These are phyloP conservation scores for Ricordea florida DNA, from an alignment of 92 coral and sea anemone genomes.

Conservation along the genomic window DNA sequence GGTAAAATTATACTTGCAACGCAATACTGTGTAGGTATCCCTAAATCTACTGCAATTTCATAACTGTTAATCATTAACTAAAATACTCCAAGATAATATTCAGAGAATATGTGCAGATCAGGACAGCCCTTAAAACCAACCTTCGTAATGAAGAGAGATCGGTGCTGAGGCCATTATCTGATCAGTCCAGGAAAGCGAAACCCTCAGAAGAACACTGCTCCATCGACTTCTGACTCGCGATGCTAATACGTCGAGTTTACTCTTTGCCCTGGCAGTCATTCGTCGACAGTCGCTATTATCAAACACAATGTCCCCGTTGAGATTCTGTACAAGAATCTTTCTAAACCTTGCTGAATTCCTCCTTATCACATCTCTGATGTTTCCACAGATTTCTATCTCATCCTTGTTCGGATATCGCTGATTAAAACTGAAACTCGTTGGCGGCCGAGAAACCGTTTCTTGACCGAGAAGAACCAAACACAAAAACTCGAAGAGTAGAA, in stretches of 20 bases:
- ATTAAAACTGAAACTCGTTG: constrained; percentile 4
- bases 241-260: constrained; percentile 87
- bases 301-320: constrained; percentile 67
- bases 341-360: constrained; percentile 88
- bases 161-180: constrained; percentile 43
- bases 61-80: too few relatives aligned
- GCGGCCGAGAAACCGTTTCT: neutral
- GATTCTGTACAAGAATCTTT: constrained; percentile 85
- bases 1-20: too few relatives aligned
- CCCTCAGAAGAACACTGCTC: constrained; percentile 58
- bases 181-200: constrained; percentile 90
- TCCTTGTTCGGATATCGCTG: constrained; percentile 62
- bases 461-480: neutral
- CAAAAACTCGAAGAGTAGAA: constrained; percentile 25
- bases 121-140: constrained; percentile 26
- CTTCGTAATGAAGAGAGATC: constrained; percentile 90
- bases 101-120: neutral
- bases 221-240: constrained; percentile 68
- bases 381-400: constrained; percentile 83
- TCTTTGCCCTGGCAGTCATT: constrained; percentile 91
- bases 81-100: too few relatives aligned
- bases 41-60: too few relatives aligned
- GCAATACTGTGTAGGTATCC: too few relatives aligned
- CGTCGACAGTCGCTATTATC: constrained; percentile 80
- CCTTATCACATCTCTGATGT: constrained; percentile 82